Conservation (phyloP, 2,888 invertebrate genomes). For the Dendrolimus houi region DNA sequence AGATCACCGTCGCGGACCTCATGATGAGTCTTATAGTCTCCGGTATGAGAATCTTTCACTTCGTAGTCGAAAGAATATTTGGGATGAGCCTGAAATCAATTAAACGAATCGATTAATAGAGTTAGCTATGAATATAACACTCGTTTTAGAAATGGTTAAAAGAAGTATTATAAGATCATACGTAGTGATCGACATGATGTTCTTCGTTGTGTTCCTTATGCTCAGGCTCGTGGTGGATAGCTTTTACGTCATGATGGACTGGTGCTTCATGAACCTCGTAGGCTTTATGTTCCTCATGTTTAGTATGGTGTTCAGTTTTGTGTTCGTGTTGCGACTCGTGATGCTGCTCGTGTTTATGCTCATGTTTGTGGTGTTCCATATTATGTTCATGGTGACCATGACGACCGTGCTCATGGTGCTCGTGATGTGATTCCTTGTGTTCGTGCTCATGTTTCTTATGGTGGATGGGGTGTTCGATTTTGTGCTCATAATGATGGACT, state of each 20-base stretch:
- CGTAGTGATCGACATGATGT: background rate
- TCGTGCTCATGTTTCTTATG: slow-evolving; percentile 12
- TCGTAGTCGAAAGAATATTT: slow-evolving; percentile 64
- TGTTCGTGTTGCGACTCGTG: slow-evolving; percentile 3
- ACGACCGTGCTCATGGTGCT: background rate
- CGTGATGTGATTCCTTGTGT: background rate
- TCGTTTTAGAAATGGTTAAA: too few relatives aligned
- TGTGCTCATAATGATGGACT: slow-evolving; percentile 3
- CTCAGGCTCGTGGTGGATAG: background rate
- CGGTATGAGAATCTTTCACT: slow-evolving; percentile 58
- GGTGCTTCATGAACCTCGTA: background rate
- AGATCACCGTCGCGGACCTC: slow-evolving; percentile 55
- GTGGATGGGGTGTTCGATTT: background rate
- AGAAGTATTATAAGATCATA: background rate
- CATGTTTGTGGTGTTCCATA: slow-evolving; percentile 15
- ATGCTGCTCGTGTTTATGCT: background rate
- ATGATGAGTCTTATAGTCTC: slow-evolving; percentile 58
- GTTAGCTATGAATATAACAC: too few relatives aligned
- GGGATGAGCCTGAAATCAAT: slow-evolving; percentile 32
- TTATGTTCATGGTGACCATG: background rate
- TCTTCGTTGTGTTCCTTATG: background rate
- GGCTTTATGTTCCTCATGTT: background rate
- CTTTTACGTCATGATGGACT: background rate
- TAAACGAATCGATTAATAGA: too few relatives aligned
- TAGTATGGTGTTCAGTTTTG: background rate